These are phyloP conservation scores for Myotis daubentonii DNA, from an alignment of 2,797 vertebrate genomes.

Conservation along the genomic window DNA sequence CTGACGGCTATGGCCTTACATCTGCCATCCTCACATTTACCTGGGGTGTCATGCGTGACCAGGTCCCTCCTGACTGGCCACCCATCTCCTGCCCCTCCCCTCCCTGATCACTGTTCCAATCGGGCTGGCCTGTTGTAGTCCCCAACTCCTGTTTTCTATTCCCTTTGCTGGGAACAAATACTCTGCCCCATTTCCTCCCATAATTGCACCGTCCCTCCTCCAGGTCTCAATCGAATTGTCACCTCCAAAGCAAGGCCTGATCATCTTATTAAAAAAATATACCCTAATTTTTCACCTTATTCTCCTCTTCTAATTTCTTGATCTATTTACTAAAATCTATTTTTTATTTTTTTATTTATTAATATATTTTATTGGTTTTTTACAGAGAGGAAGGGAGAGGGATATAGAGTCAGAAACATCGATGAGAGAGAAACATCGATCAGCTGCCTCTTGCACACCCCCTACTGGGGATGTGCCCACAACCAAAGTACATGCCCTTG, in stretches of 20 bases:
- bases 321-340: background rate
- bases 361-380: too few relatives aligned
- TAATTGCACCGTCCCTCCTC: background rate
- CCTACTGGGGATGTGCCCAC: too few relatives aligned
- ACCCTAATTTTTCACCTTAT: background rate
- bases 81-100: background rate
- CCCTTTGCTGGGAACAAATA: background rate
- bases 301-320: background rate
- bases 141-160: background rate
- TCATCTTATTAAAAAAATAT: background rate
- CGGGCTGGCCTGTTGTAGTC: too few relatives aligned
- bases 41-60: background rate
- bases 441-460: too few relatives aligned
- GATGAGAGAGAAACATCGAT: too few relatives aligned
- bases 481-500: too few relatives aligned
- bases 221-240: background rate
- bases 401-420: too few relatives aligned
- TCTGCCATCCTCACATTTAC: background rate
- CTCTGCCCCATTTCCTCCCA: background rate
- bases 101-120: background rate
- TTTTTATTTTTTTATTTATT: too few relatives aligned
- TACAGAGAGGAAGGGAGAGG: too few relatives aligned
- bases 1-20: accelerated
- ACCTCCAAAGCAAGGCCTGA: background rate
- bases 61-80: background rate